Conservation (phyloP, 2,888 invertebrate genomes). For the Hypomecis punctinalis region DNA sequence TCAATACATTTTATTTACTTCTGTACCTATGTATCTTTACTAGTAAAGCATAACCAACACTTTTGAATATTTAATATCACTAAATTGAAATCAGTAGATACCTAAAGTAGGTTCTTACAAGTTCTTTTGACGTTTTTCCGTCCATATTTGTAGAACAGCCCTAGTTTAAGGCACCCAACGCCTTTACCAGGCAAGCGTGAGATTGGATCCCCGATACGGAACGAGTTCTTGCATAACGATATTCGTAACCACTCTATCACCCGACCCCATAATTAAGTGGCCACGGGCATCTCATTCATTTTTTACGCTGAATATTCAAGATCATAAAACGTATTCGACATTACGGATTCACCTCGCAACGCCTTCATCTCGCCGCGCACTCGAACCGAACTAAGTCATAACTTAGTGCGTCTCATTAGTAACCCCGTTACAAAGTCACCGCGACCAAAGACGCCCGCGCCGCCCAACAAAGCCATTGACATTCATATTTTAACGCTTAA, state of each 20-base stretch:
- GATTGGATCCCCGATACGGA: slow-evolving; percentile 24
- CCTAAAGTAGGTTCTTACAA: no score
- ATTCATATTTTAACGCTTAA: slow-evolving; percentile 79
- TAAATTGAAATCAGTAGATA: no score
- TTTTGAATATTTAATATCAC: no score
- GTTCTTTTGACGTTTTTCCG: no score
- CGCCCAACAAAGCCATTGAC: slow-evolving; percentile 72
- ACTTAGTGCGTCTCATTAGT: slow-evolving; percentile 78
- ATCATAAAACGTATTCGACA: slow-evolving; percentile 62
- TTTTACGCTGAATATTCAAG: slow-evolving; percentile 45
- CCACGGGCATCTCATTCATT: slow-evolving; percentile 24
- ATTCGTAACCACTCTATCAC: slow-evolving; percentile 34
- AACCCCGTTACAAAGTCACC: slow-evolving; percentile 67
- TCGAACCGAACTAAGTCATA: slow-evolving; percentile 65
- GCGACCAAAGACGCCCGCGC: slow-evolving; percentile 66
- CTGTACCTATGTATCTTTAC: no score
- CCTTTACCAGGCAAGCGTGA: slow-evolving; percentile 23
- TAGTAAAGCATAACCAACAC: no score
- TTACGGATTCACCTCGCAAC: slow-evolving; percentile 72
- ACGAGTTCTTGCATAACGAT: slow-evolving; percentile 28
- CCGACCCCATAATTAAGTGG: slow-evolving; percentile 34
- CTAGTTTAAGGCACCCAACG: slow-evolving; percentile 1
- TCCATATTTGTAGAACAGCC: neutral
- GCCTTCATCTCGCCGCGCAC: slow-evolving; percentile 77
- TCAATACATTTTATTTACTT: no score